Percentiles rank a stretch among this genome's conserved stretches.
phyloP scores from a whole-genome alignment of 2,797 vertebrate genomes.

The Tokudaia tokunoshimensis region DNA sequence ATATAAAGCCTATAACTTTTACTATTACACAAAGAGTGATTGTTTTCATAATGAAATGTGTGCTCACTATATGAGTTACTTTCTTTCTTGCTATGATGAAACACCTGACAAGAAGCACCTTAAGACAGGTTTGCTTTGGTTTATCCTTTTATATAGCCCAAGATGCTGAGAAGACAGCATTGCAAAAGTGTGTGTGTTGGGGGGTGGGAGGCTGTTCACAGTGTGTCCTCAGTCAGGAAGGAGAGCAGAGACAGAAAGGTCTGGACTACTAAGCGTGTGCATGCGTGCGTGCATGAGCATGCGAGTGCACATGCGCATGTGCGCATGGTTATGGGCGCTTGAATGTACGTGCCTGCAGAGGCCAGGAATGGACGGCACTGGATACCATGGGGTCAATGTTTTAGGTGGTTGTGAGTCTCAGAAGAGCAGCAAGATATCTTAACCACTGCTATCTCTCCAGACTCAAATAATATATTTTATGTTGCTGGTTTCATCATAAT shows the following conservation, averaged over 20 bases:
- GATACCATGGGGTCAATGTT: not conserved
- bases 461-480: not conserved
- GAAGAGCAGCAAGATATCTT: not conserved
- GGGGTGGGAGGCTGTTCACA: not conserved
- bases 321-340: too few relatives aligned
- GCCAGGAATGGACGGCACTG: not conserved
- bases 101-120: not conserved
- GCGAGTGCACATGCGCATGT: too few relatives aligned
- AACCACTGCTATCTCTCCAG: not conserved
- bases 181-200: too few relatives aligned
- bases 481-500: not conserved
- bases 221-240: not conserved
- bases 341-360: not conserved
- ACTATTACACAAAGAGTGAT: not conserved
- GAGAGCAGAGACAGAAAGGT: not conserved
- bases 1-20: not conserved
- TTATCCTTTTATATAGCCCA: not conserved
- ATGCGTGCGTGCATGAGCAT: too few relatives aligned
- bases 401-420: not conserved
- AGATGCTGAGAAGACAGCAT: not conserved
- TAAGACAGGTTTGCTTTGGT: not conserved
- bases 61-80: not conserved
- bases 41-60: not conserved
- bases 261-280: not conserved
- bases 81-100: not conserved